Percentiles rank a stretch among this genome's conserved stretches.
Evolutionary conservation across 1,140 invertebrate species (phyloP).

Genomic region (Callitettix versicolor): DNA sequence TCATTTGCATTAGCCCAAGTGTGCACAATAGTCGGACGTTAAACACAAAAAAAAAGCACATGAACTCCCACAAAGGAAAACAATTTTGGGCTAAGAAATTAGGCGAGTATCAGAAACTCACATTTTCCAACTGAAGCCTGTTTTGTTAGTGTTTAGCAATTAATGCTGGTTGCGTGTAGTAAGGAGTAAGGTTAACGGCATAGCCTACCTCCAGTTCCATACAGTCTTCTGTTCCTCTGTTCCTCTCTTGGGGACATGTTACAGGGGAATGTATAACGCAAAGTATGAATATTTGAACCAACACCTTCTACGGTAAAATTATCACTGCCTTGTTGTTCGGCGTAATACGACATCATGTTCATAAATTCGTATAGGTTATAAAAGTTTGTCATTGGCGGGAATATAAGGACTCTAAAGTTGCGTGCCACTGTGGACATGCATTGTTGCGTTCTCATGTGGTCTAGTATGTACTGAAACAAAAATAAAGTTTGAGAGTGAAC

Average conservation of each 20-base stretch:
- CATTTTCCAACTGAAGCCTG: too few species aligned
- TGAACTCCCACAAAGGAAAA: too few species aligned
- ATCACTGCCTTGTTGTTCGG: conserved; percentile 37
- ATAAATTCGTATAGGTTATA: conserved; percentile 78
- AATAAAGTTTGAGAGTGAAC: too few species aligned
- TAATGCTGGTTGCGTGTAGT: too few species aligned
- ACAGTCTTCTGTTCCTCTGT: conserved; percentile 45
- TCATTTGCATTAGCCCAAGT: too few species aligned
- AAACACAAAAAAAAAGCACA: too few species aligned
- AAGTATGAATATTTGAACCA: conserved; percentile 44
- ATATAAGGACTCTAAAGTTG: conserved; percentile 53
- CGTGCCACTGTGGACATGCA: conserved; percentile 60
- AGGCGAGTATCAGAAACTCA: too few species aligned
- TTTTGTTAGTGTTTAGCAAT: too few species aligned
- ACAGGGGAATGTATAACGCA: conserved; percentile 72
- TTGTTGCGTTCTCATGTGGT: conserved; percentile 59
- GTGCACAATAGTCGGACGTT: too few species aligned
- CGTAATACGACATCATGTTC: conserved; percentile 65
- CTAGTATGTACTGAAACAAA: conserved; percentile 49
- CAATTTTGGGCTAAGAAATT: too few species aligned
- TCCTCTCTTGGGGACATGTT: conserved; percentile 49
- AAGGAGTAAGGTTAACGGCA: too few species aligned
- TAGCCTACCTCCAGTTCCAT: conserved; percentile 61
- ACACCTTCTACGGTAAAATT: conserved; percentile 36
- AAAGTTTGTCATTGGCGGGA: conserved; percentile 67